Conservation (phyloP, 37 sponge, comb jelly and placozoan genomes). For the Tethya wilhelma region DNA sequence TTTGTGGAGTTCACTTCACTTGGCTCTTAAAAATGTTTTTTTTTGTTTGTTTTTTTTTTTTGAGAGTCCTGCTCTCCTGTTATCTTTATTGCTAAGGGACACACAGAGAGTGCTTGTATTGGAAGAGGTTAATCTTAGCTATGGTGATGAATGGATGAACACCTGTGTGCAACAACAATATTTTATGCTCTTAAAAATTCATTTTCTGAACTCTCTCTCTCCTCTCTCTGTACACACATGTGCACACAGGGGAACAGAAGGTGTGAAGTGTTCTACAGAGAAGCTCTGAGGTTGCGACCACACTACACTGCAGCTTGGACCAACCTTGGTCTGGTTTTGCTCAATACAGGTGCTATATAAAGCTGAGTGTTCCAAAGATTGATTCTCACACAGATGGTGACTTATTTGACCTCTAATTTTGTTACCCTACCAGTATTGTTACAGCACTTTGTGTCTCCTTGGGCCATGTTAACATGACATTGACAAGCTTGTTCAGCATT, state of each 20-base stretch:
- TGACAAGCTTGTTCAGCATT: no score
- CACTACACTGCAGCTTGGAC: conserved; percentile 77
- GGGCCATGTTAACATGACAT: no score
- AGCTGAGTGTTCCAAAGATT: background rate
- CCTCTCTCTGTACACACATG: background rate
- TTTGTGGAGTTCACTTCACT: no score
- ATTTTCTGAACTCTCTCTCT: background rate
- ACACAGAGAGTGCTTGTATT: background rate
- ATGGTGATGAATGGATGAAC: background rate
- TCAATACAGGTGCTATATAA: conserved; percentile 68
- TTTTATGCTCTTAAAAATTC: background rate
- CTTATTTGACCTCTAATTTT: no score
- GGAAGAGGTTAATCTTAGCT: background rate
- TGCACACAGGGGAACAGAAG: conserved; percentile 41
- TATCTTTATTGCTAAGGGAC: no score
- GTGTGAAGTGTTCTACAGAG: conserved; percentile 75
- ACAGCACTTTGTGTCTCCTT: no score
- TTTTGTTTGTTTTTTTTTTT: no score
- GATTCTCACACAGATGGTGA: no score
- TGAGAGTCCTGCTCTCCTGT: no score
- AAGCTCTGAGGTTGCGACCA: conserved; percentile 63
- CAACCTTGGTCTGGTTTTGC: conserved; percentile 77
- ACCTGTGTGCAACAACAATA: background rate
- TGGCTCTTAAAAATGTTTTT: no score
- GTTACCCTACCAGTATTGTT: no score